Conservation (phyloP, 2,113 vertebrate genomes). For the Scortum barcoo region DNA sequence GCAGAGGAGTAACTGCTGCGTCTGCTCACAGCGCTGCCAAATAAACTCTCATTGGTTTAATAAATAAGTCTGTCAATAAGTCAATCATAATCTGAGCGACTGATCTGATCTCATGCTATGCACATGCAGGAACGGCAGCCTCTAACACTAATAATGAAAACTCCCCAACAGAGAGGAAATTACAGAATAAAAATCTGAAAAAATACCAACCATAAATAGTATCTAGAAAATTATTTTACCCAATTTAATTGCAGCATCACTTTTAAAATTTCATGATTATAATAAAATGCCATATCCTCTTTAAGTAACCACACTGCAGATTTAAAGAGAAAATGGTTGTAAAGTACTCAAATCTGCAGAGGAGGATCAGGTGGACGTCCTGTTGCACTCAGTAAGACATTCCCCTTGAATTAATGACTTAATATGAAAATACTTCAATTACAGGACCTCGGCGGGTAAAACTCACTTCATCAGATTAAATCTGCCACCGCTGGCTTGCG, state of each 20-base stretch:
- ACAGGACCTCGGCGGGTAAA: background rate
- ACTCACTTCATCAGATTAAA: background rate
- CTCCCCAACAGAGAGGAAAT: background rate
- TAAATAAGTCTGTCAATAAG: too few relatives aligned
- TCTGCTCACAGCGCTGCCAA: too few relatives aligned
- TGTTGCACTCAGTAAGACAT: background rate
- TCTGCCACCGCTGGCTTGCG: background rate
- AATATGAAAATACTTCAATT: background rate
- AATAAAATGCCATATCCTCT: background rate
- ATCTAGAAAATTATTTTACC: background rate
- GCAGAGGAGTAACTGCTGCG: too few relatives aligned
- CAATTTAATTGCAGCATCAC: background rate
- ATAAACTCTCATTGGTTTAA: too few relatives aligned
- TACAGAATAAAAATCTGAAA: background rate
- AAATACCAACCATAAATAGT: background rate
- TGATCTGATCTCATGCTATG: too few relatives aligned
- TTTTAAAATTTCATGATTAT: background rate
- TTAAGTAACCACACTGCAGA: background rate
- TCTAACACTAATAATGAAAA: background rate
- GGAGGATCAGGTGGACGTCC: background rate
- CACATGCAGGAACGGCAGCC: background rate
- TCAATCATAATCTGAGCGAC: too few relatives aligned
- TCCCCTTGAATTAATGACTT: slow-evolving; percentile 18
- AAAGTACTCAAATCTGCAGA: background rate
- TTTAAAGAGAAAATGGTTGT: background rate